Evolutionary conservation across 2,797 vertebrate genomes (phyloP), one percentile per base, ranked within the genome.

Genomic region (Rhinella marina): DNA sequence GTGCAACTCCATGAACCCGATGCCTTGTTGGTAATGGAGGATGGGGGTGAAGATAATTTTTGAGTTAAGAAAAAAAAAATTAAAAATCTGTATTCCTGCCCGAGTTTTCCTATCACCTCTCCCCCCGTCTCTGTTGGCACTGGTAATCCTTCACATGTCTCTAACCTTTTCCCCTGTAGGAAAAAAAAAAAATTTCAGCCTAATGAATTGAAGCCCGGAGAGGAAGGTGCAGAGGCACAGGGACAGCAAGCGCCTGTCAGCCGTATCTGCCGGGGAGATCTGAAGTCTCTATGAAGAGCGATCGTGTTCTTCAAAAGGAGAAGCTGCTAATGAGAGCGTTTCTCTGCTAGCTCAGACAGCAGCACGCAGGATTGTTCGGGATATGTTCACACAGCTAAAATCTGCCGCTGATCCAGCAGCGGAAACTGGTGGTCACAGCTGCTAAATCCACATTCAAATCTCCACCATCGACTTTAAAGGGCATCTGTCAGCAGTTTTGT

Each of bases 251-350:
- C 29, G 80, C 61, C 62, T 89, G 88, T 82, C 88, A 89, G 88
- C 72, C 11, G n/a, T 2, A 64, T 50, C 84, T 86, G 62, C 88
- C 62, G 23, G 80, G 48, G 57, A 84, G 84, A 86, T 89, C 80
- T 86, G 88, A 89, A 70, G 88, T 32, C 66, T 76, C 73, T 83
- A 64, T 79, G 80, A 86, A 86, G 52, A 89, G 32, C 73, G 52
- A 89, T 77, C 70, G 80, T 86, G 73, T 72, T 86, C 72, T 89
- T 89, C 88, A 89, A 89, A 89, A 82, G 88, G 29, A 86, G 78
- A 79, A 72, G 80, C 80, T 83, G 88, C 84, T 89, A 89, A 89
- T 89, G 88, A 89, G 88, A 68, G 79, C 12, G 29, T 52, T 82
- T 70, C 88, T 48, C 54, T 14, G 84, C 61, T 32, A 82, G 79